Percentiles rank a stretch among this genome's conserved stretches.
These are phyloP conservation scores for Hyalella azteca DNA, from an alignment of 2,888 invertebrate species.

Conservation along the genomic window DNA sequence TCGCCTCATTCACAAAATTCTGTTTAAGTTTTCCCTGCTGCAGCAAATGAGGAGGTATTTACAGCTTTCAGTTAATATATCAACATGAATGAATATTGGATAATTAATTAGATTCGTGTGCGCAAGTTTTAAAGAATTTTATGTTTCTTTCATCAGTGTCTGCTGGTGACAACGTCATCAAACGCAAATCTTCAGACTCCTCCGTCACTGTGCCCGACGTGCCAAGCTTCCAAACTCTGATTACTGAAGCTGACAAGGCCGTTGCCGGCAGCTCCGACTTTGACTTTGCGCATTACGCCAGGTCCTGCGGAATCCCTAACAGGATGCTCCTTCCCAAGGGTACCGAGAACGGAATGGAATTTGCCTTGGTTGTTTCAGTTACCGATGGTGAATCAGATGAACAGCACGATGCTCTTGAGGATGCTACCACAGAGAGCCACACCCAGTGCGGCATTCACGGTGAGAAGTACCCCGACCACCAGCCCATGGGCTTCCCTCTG, in stretches of 20 bases:
- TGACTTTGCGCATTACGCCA: slow-evolving; percentile 34
- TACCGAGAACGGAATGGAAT: slow-evolving; percentile 44
- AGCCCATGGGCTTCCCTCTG: slow-evolving; percentile 49
- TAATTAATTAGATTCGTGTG: too few species aligned
- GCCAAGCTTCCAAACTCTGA: slow-evolving; percentile 43
- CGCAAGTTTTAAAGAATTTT: too few species aligned
- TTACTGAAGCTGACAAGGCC: slow-evolving; percentile 43
- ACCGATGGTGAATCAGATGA: slow-evolving; percentile 43
- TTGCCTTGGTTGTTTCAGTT: slow-evolving; percentile 42
- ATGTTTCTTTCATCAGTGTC: slow-evolving; percentile 65
- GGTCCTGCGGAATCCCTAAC: slow-evolving; percentile 58
- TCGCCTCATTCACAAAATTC: too few species aligned
- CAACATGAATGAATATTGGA: too few species aligned
- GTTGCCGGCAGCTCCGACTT: neutral
- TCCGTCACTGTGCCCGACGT: slow-evolving; percentile 70
- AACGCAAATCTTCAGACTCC: slow-evolving; percentile 73
- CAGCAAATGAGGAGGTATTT: too few species aligned
- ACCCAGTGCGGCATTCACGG: slow-evolving; percentile 36
- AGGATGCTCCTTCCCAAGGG: slow-evolving; percentile 58
- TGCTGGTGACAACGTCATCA: slow-evolving; percentile 71
- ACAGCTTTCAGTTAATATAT: too few species aligned
- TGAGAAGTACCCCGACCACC: slow-evolving; percentile 48
- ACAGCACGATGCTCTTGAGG: slow-evolving; percentile 21
- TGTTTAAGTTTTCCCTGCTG: too few species aligned
- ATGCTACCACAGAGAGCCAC: slow-evolving; percentile 13